phyloP scores from a whole-genome alignment of 2,113 vertebrate genomes.

The Corythornis madagascariensis region DNA sequence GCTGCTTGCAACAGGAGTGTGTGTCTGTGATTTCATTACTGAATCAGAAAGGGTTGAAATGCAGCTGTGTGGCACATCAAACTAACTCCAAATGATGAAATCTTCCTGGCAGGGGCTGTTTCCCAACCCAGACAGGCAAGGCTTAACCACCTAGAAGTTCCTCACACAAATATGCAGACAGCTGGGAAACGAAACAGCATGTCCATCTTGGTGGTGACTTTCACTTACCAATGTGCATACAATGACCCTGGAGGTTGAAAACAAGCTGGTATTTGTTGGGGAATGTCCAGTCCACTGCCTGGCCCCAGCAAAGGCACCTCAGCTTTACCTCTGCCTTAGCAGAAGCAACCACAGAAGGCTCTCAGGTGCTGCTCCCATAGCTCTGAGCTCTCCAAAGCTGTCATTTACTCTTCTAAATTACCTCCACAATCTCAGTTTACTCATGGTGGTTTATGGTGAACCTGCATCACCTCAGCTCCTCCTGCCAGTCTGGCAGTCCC shows the following conservation, averaged over 20 bases:
- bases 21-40: neutral
- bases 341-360: neutral
- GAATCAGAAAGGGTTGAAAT: neutral
- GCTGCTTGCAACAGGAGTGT: neutral
- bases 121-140: neutral
- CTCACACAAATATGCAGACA: neutral
- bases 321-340: neutral
- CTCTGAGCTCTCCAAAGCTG: neutral
- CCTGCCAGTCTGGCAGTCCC: neutral
- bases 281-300: neutral
- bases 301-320: accelerated
- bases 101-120: neutral
- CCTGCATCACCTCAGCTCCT: neutral
- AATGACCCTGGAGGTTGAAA: neutral
- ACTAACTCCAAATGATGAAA: neutral
- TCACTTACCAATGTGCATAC: neutral
- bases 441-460: neutral
- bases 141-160: accelerated
- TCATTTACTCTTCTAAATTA: neutral
- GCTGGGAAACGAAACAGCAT: neutral
- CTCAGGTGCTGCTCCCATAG: neutral
- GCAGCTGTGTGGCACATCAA: neutral
- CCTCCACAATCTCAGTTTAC: neutral
- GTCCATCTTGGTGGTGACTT: neutral
- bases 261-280: neutral